Evolutionary conservation across 2,888 invertebrate species (phyloP).

Genomic region (Mayetiola destructor): DNA sequence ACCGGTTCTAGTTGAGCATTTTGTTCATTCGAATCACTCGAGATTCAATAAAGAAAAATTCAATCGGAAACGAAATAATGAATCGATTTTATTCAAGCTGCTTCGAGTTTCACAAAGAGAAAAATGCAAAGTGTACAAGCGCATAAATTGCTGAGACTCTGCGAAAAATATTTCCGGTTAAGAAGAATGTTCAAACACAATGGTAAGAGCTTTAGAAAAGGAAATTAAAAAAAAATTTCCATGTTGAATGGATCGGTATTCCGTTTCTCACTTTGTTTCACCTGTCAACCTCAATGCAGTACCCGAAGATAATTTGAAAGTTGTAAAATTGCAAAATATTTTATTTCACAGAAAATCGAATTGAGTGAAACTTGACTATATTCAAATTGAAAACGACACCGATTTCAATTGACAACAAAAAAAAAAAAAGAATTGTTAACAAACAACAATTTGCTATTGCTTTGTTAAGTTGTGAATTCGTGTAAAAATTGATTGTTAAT

Average conservation of each 20-base stretch:
- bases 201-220: not conserved
- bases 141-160: not conserved
- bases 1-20: no score
- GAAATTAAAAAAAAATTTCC: not conserved
- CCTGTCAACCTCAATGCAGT: not conserved
- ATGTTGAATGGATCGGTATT: not conserved
- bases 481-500: slow-evolving; percentile 7
- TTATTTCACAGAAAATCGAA: not conserved
- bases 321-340: not conserved
- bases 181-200: not conserved
- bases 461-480: not conserved
- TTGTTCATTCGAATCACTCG: no score
- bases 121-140: no score
- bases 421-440: not conserved
- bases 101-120: no score
- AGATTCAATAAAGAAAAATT: no score
- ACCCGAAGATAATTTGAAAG: not conserved
- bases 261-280: not conserved
- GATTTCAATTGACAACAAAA: not conserved
- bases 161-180: not conserved
- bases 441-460: not conserved
- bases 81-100: no score
- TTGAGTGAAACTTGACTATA: not conserved
- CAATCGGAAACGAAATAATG: no score
- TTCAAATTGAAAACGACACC: not conserved